Evolutionary conservation across 2,113 vertebrate genomes (phyloP).

Genomic region (Gorsachius goisagi): DNA sequence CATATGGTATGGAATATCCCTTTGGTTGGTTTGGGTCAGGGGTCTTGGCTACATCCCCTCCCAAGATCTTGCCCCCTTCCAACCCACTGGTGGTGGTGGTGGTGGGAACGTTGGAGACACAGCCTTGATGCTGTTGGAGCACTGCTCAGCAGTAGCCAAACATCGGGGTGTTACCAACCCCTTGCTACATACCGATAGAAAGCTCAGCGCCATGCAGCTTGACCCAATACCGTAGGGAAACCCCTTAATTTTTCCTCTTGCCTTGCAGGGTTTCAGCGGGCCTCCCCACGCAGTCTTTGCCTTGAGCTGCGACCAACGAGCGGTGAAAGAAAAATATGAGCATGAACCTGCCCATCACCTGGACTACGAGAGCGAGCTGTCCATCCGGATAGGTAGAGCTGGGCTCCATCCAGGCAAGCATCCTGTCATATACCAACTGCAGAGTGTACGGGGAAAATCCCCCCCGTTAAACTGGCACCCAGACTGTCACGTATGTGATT

Average conservation of each 20-base stretch:
- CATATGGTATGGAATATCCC: too few species aligned
- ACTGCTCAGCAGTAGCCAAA: too few species aligned
- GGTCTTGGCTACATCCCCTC: too few species aligned
- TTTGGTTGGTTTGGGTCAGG: too few species aligned
- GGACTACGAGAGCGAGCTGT: constrained; percentile 74
- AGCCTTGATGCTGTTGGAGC: too few species aligned
- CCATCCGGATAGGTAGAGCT: constrained; percentile 93
- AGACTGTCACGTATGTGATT: background rate
- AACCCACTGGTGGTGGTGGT: too few species aligned
- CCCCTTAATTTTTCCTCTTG: background rate
- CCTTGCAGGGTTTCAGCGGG: constrained; percentile 78
- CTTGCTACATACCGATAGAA: too few species aligned
- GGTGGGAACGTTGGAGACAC: too few species aligned
- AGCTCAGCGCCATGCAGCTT: too few species aligned
- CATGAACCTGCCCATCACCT: background rate
- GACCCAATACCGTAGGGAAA: too few species aligned
- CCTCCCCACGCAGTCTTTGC: constrained; percentile 80
- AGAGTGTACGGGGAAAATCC: background rate
- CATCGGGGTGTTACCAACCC: too few species aligned
- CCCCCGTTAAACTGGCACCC: background rate
- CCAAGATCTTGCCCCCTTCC: too few species aligned
- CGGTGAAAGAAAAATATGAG: constrained; percentile 78
- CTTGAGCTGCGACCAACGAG: constrained; percentile 65
- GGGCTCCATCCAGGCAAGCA: constrained; percentile 90
- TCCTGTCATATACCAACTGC: constrained; percentile 78